Evolutionary conservation across 2,888 invertebrate species (phyloP), one percentile per base, ranked within the genome.

Genomic region (Idaea biselata): DNA sequence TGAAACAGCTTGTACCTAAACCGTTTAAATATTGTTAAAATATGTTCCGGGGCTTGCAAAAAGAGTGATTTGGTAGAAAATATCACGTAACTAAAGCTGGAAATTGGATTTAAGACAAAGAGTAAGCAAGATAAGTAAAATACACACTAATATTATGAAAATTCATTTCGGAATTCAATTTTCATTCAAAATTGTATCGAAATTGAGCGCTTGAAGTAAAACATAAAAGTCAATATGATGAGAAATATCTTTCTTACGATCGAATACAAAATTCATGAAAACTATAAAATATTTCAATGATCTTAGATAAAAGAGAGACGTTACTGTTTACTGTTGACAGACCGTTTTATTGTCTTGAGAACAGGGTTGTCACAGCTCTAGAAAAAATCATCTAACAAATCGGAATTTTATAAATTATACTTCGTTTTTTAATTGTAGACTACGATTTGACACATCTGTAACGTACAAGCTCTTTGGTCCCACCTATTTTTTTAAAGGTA

Each of bases 211-310:
- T 64, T 61, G 58, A 68, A 58, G 58, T 44, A 44, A 44, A 44
- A 14, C 44, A 44, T 3, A 44, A n/a, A 58, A 33, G 32, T n/a
- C 25, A 57, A 63, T 58, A 64, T 64, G 18, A 14, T 58, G 59
- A 59, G 31, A 62, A 59, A 63, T 64, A 62, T 72, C 63, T 18
- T 58, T 61, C 63, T 60, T 63, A 58, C 63, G 62, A 61, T 68
- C 61, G 65, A 65, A 69, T 68, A 69, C 68, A 69, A 59, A 71
- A 73, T 74, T 74, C 71, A 72, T 70, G 70, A 68, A 58, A 16
- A 68, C 75, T 77, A 78, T 86, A 86, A 86, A 86, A 81, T 73
- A 78, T 77, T 76, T 78, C 78, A 83, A 82, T 78, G 78, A 78
- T 76, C 74, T 70, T 67, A 72, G 79, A 83, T 83, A 81, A 80